A percentile compares a stretch with the other conserved stretches of the same genome.
Evolutionary conservation across 2,888 invertebrate species (phyloP).

Genomic region (Orthosia incerta): DNA sequence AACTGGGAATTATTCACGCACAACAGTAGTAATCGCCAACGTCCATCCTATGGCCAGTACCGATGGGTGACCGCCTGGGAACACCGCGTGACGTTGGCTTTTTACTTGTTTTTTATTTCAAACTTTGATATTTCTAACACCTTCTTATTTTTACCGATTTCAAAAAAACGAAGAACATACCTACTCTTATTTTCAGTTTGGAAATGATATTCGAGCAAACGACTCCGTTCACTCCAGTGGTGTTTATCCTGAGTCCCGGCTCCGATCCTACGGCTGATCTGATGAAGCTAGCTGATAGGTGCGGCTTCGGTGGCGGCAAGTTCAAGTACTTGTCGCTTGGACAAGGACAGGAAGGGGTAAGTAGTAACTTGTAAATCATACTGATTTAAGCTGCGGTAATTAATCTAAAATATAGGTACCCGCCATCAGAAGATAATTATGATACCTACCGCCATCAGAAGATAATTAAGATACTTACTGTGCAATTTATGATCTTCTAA

Average conservation of each 20-base stretch:
- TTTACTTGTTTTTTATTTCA: conserved; percentile 2
- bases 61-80: conserved; percentile 84
- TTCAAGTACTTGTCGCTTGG: conserved; percentile 97
- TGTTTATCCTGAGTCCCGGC: conserved; percentile 98
- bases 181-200: conserved; percentile 89
- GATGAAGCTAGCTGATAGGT: conserved; percentile 94
- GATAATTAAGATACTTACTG: no score
- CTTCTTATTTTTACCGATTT: no score
- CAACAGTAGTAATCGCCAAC: no score
- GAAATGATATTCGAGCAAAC: conserved; percentile 96
- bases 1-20: conserved; percentile 46
- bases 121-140: no score
- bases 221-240: conserved; percentile 95
- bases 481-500: no score
- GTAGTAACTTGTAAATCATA: conserved; percentile 48
- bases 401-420: no score
- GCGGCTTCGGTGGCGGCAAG: conserved; percentile 93
- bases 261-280: conserved; percentile 97
- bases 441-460: no score
- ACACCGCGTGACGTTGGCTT: conserved; percentile 79
- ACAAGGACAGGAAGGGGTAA: conserved; percentile 97
- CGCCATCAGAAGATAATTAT: no score
- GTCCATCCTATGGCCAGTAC: no score
- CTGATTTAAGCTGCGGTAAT: background rate
- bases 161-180: no score